Base-by-base conservation (phyloP, 2,113 vertebrate species). In the Lagopus muta region DNA sequence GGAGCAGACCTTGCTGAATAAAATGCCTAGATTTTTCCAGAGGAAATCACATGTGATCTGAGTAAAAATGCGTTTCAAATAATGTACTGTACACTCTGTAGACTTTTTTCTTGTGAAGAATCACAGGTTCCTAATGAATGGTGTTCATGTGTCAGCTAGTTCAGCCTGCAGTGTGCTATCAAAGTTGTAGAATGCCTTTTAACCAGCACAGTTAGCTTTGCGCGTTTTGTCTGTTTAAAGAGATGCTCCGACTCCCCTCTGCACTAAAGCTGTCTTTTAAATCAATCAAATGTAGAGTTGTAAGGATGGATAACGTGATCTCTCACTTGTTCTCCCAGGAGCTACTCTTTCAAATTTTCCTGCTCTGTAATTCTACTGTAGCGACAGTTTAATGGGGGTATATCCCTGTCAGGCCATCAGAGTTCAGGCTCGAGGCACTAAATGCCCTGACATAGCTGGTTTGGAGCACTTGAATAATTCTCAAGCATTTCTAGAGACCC, bases 401-500 rank as follows among this genome's bases (percentile, higher is more conserved):
- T 45, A 34, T 76, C 40, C 15, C 36, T 69, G 57, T 69, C 89
- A 73, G 54, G 45, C 62, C 60, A 10, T 22, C 86, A 64, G 76
- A 73, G 42, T 88, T 93, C 45, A 76, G 86, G 65, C 69, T 86
- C 38, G 72, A 92, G 72, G 45, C 69, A 45, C 47, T 77, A 22
- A 80, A 30, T 88, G 74, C 55, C 74, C 76, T 1, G 3, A 28
- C 52, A 47, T 78, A 43, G 73, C 65, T 86, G 57, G 7, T 61
- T 88, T 82, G 93, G 67, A 87, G 76, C 50, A 47, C 54, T 95
- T 74, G 55, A 74, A 62, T 78, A 62, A 62, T 70, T 87, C 79
- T 71, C 69, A 81, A 86, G 58, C 34, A 11, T 90, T 94, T 90
- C 60, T 85, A 40, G 90, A 82, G 92, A 95, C 81, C 88, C 78